These are phyloP conservation scores for Cetoscarus ocellatus DNA, from an alignment of 2,797 vertebrate species.

Conservation along the genomic window DNA sequence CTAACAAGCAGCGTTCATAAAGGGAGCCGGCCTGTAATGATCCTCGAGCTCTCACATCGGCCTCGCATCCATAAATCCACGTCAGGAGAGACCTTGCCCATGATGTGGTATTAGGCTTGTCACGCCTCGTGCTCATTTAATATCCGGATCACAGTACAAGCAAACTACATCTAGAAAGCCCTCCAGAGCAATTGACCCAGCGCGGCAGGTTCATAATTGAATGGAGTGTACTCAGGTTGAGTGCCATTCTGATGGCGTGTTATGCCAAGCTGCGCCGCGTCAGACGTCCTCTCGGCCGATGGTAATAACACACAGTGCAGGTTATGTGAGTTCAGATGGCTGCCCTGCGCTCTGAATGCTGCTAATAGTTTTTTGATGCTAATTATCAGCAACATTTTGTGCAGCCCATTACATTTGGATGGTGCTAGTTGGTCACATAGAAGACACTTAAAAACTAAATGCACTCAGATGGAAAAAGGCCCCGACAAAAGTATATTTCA, in stretches of 20 bases:
- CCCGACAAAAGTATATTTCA: slow-evolving; percentile 58
- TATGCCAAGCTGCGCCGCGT: slow-evolving; percentile 41
- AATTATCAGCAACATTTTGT: slow-evolving; percentile 1
- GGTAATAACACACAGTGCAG: slow-evolving; percentile 5
- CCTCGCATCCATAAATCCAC: slow-evolving; percentile 27
- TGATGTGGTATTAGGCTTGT: slow-evolving; percentile 7
- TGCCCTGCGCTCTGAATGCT: slow-evolving; percentile 2
- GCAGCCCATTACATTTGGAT: slow-evolving; percentile 10
- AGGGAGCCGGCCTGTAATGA: slow-evolving; percentile 18
- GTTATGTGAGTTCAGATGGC: slow-evolving; percentile 3
- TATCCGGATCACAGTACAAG: slow-evolving; percentile 26
- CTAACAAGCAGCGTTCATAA: slow-evolving; percentile 58
- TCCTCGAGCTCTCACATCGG: slow-evolving; percentile 2
- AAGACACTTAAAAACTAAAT: slow-evolving; percentile 48
- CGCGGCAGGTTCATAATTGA: slow-evolving; percentile 45
- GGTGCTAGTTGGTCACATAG: slow-evolving; percentile 67
- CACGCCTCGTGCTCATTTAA: slow-evolving; percentile 19
- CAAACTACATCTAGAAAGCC: slow-evolving; percentile 43
- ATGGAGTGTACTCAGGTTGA: slow-evolving; percentile 51
- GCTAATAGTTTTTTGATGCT: slow-evolving; percentile 10
- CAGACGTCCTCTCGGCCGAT: slow-evolving; percentile 22
- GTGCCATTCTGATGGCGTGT: slow-evolving; percentile 40
- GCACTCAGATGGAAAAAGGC: slow-evolving; percentile 12
- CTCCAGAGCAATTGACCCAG: slow-evolving; percentile 59
- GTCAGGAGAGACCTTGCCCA: background rate